Evolutionary conservation across 2,113 vertebrate species (phyloP), one percentile per base, ranked within the genome.

Genomic region (Nansenia antarctica): DNA sequence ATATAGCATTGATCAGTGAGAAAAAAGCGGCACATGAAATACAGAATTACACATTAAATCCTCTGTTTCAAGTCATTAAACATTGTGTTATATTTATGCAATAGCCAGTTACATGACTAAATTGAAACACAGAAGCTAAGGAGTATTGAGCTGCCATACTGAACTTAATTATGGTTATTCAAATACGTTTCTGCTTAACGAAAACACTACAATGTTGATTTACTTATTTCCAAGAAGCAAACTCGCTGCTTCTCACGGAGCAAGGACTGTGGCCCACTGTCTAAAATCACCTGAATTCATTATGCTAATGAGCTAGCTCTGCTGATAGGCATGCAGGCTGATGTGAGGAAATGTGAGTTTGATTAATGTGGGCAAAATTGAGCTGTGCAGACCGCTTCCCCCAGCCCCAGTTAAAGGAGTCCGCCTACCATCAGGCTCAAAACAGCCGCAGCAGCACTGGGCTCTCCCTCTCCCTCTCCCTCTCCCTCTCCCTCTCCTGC

Each of bases 321-420:
- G 75, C 81, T 88, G 88, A 92, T 81, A 72, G 85, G 86, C 87
- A 79, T 64, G 9, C 61, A 0, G 80, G 75, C 79, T 90, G 85
- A 91, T 86, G 81, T 77, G 80, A 91, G 87, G 85, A 91, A 90
- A 90, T 89, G 89, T 76, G 85, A 81, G 77, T 75, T 83, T 89
- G 90, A 93, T 93, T 92, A 90, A 91, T 90, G 88, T 78, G 77
- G 86, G 78, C 86, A 80, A 88, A 85, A 86, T 79, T 84, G 87
- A 88, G 88, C 87, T 55, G 83, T 71, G 85, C 82, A 75, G 82
- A 83, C 83, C 5, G 66, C 75, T 82, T n/a, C n/a, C 88, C 85
- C 82, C 82, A 76, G 80, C 79, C 71, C 84, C 72, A 79, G 84
- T 91, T 90, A 85, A 89, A 89, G 70, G 67, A 86, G 88, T 92